Conservation (phyloP, 2,113 vertebrate genomes). For the Cyanoramphus novaezelandiae region DNA sequence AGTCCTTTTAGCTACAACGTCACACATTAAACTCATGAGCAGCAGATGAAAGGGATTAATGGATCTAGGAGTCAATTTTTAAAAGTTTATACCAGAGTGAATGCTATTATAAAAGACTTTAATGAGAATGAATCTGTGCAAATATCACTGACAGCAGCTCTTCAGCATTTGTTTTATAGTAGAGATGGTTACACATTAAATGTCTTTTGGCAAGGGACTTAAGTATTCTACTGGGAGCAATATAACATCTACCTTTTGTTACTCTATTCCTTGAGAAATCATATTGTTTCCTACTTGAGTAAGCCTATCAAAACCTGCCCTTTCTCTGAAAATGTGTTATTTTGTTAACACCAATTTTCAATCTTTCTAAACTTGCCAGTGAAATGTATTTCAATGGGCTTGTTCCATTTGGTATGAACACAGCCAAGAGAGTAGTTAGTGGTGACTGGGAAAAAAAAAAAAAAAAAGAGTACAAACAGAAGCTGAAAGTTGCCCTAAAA, state of each 20-base stretch:
- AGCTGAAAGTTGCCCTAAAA: neutral
- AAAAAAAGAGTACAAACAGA: neutral
- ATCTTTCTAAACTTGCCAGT: neutral
- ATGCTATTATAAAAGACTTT: conserved; percentile 44
- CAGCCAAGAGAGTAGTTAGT: neutral
- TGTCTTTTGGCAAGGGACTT: conserved; percentile 28
- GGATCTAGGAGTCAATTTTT: conserved; percentile 37
- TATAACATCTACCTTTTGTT: conserved; percentile 16
- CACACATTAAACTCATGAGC: neutral
- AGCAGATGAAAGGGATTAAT: conserved; percentile 19
- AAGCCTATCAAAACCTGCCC: conserved; percentile 5
- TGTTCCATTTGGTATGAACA: neutral
- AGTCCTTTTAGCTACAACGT: conserved; percentile 2
- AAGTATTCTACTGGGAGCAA: conserved; percentile 8
- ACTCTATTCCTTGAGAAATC: neutral
- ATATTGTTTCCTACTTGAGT: conserved; percentile 11
- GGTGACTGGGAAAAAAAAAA: neutral
- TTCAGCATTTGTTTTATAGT: conserved; percentile 47
- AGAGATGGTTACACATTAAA: conserved; percentile 16
- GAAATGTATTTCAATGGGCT: conserved; percentile 13
- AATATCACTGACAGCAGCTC: conserved; percentile 30
- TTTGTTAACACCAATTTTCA: conserved; percentile 29
- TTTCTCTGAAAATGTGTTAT: neutral
- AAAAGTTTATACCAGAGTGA: conserved; percentile 38
- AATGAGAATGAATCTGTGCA: conserved; percentile 51